Evolutionary conservation across 1,140 invertebrate genomes (phyloP).

Genomic region (Drosophila serrata): DNA sequence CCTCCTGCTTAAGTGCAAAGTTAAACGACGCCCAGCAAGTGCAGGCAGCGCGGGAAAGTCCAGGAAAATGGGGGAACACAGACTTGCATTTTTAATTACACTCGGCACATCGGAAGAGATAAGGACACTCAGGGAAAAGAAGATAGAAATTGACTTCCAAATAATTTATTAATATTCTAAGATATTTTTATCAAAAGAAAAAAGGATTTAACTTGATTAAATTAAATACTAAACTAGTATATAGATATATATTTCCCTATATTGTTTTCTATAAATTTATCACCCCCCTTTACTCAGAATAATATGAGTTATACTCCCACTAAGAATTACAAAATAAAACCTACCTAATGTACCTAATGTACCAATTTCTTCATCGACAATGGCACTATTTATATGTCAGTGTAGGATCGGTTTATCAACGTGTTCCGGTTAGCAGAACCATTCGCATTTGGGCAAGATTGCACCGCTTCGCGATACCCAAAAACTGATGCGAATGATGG

Average conservation of each 20-base stretch:
- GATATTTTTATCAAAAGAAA: too few relatives aligned
- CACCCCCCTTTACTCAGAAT: too few relatives aligned
- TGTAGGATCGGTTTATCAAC: background rate
- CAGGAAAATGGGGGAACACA: constrained; percentile 2
- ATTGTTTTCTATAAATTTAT: background rate
- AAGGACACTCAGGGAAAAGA: constrained; percentile 9
- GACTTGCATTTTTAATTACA: constrained; percentile 79
- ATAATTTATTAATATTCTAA: too few relatives aligned
- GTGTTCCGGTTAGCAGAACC: constrained; percentile 20
- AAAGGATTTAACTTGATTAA: too few relatives aligned
- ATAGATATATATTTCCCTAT: too few relatives aligned
- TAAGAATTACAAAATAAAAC: too few relatives aligned
- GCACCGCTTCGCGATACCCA: background rate
- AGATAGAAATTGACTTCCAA: too few relatives aligned
- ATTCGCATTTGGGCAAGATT: constrained; percentile 1
- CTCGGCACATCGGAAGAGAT: constrained; percentile 61
- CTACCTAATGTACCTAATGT: too few relatives aligned
- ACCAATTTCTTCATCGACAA: background rate
- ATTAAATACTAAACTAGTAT: too few relatives aligned
- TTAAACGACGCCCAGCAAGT: constrained; percentile 75
- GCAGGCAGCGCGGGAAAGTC: constrained; percentile 23
- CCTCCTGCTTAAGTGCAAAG: constrained; percentile 72
- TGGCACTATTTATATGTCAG: background rate
- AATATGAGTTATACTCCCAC: background rate
- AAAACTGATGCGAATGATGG: constrained; percentile 8